Base-by-base conservation (phyloP, 1,140 invertebrate species). In the Danaus plexippus region DNA sequence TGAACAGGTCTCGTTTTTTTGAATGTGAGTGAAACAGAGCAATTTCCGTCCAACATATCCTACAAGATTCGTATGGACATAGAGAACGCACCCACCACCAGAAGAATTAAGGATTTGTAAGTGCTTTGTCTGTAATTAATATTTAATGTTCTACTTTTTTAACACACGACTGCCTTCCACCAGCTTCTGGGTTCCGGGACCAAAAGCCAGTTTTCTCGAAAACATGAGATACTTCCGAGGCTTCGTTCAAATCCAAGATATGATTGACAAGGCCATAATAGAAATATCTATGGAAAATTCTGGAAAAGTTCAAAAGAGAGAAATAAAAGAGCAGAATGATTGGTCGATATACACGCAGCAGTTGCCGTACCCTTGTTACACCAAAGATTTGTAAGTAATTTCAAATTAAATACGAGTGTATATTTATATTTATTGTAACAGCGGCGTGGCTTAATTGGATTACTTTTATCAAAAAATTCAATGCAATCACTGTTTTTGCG, bases 51-150 rank as follows among this genome's bases (percentile, higher is more conserved):
- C 6, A 79, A 89, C 57, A 71, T 90, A 0, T 73, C 85, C 13
- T 92, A 92, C 63, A 91, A 90, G 67, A 89, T 92, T 43, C 87
- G 91, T 52, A 92, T 92, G 90, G 91, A 92, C 64, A 89, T 92
- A 10, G 91, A 92, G 54, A 91, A 90, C 60, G 89, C 90, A 2
- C 91, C 91, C 9, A 89, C 91, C 0, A 92, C 91, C 0, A 88
- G 79, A 11, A 87, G 88, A 80, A 71, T 88, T 43, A 90, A 82
- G 75, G 91, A 87, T 62, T 89, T 88, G 87, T 88, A 69, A 74
- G 83, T 82, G 61, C 9, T 40, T 43, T 52, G 8, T 4, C 7
- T 2, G 22, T 32, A 32, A 32, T 32, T 7, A 32, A 3, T 32
- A 32, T 32, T 32, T 7, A 2, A 32, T 32, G 7, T 7, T 32